A percentile compares a stretch with the other conserved stretches of the same genome.
Conservation (phyloP, 2,113 vertebrate genomes). For the Morone saxatilis region DNA sequence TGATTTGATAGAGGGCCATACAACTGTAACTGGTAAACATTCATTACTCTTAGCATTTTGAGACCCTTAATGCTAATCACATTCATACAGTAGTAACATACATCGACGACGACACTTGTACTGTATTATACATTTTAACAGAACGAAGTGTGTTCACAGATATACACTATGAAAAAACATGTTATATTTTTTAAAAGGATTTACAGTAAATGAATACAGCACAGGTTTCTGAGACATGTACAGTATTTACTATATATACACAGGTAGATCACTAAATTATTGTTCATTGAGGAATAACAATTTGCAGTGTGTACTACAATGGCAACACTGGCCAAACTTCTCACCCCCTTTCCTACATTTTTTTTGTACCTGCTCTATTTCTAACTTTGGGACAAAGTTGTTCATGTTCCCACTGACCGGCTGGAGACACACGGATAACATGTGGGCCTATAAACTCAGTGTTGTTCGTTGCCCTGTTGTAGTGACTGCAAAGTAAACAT, state of each 20-base stretch:
- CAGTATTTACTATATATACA: background rate
- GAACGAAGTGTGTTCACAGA: background rate
- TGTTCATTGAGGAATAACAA: background rate
- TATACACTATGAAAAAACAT: background rate
- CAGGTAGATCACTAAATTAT: background rate
- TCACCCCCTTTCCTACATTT: rapidly evolving
- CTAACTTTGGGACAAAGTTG: background rate
- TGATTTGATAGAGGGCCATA: background rate
- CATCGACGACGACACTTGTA: background rate
- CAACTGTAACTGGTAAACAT: background rate
- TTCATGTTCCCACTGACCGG: background rate
- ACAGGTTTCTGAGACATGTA: background rate
- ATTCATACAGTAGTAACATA: background rate
- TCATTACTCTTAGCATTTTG: background rate
- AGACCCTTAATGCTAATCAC: background rate
- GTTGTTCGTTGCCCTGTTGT: background rate
- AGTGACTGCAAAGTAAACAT: conserved; percentile 23
- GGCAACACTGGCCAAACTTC: no score
- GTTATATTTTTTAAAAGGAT: background rate
- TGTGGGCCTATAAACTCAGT: conserved; percentile 1
- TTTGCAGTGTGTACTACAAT: background rate
- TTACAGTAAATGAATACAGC: background rate
- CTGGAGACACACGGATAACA: background rate
- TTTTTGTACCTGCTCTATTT: background rate
- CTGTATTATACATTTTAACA: background rate